Conservation (phyloP, 2,888 invertebrate species). For the Brachyptera risi region DNA sequence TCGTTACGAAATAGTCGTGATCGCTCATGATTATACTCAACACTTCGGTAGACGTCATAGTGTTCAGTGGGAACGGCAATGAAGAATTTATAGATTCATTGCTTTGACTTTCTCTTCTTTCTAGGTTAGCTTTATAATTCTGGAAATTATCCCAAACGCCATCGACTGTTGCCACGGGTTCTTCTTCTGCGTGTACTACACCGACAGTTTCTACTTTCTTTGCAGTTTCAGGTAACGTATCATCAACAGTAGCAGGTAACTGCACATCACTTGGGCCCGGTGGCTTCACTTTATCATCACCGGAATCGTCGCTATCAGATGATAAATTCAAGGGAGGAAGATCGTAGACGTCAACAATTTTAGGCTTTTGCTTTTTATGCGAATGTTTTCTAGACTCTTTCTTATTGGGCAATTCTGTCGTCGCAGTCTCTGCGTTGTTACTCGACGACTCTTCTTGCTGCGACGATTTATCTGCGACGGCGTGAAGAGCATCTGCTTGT, state of each 20-base stretch:
- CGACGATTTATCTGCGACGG: neutral
- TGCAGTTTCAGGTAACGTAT: too few species aligned
- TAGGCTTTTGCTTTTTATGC: neutral
- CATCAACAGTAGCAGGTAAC: too few species aligned
- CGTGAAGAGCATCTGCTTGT: neutral
- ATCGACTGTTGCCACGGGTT: conserved; percentile 58
- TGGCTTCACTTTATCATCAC: conserved; percentile 50
- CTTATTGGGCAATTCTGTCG: too few species aligned
- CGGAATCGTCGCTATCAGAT: conserved; percentile 73
- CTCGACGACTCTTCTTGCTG: conserved; percentile 26
- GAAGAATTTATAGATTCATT: neutral
- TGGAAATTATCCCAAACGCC: conserved; percentile 76
- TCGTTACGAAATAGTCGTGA: conserved; percentile 66
- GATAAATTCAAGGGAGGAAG: conserved; percentile 73
- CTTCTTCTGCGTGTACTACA: conserved; percentile 34
- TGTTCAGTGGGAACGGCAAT: conserved; percentile 7
- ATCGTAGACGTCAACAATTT: conserved; percentile 58
- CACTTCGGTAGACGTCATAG: neutral
- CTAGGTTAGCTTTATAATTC: conserved; percentile 66
- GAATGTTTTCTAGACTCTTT: conserved; percentile 36
- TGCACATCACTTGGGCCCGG: neutral
- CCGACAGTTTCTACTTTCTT: conserved; percentile 15
- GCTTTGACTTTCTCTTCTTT: conserved; percentile 46
- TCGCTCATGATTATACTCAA: conserved; percentile 46
- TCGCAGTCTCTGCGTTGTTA: too few species aligned